These are phyloP conservation scores for Phalacrocorax pelagicus DNA, from an alignment of 2,113 vertebrate species.

Conservation along the genomic window DNA sequence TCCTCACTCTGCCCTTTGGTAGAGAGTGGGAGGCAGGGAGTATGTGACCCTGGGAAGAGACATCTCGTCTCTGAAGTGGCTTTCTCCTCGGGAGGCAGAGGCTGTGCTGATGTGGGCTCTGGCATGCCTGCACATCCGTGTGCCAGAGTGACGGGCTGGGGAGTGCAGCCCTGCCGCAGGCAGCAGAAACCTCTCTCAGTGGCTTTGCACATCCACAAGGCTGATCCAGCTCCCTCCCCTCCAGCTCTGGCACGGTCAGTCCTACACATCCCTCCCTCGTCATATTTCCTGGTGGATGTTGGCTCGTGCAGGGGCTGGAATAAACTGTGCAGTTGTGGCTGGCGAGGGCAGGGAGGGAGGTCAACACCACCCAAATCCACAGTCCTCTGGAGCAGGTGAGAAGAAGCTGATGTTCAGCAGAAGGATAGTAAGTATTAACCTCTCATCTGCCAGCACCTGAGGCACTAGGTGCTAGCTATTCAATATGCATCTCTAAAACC, in stretches of 20 bases:
- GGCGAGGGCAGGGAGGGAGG: background rate
- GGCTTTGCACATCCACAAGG: background rate
- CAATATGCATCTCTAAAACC: fast-evolving
- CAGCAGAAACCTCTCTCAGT: background rate
- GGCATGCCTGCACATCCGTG: background rate
- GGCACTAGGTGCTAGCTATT: background rate
- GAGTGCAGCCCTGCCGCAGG: background rate
- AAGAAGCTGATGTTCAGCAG: background rate
- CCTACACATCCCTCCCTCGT: background rate
- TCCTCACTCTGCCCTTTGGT: background rate
- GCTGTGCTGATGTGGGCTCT: background rate
- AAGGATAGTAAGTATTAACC: background rate
- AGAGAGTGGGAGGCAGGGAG: background rate
- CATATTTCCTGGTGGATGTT: background rate
- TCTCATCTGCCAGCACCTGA: background rate
- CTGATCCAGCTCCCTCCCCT: background rate
- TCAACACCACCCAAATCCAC: background rate
- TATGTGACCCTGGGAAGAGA: background rate
- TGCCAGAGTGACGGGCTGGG: fast-evolving
- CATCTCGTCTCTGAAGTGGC: background rate
- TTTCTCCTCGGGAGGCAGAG: background rate
- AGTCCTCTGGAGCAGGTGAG: background rate
- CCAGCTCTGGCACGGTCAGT: background rate
- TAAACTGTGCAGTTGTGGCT: background rate
- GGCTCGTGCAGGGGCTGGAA: background rate